Conservation (phyloP, 2,113 vertebrate species). For the Rhinoderma darwinii region DNA sequence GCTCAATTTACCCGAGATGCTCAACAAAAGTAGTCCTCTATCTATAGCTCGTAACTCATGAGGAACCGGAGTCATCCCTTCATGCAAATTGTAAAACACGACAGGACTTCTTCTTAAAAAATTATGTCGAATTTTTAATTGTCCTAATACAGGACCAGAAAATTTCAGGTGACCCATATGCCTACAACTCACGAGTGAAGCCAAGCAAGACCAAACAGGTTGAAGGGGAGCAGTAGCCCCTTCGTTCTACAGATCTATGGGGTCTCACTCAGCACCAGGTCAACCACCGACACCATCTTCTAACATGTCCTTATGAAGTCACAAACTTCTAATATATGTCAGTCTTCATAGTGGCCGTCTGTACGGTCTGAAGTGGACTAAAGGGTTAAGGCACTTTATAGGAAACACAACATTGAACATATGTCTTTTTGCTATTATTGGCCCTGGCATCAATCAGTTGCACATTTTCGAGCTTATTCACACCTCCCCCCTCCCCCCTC, state of each 20-base stretch:
- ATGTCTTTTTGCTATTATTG: neutral
- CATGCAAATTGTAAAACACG: no score
- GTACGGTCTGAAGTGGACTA: neutral
- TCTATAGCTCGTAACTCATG: neutral
- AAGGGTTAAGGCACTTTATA: slow-evolving; percentile 18
- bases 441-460: neutral
- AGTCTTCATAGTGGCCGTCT: neutral
- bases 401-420: neutral
- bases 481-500: neutral
- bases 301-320: neutral
- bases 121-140: no score
- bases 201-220: no score
- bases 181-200: no score
- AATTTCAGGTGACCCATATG: neutral
- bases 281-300: neutral
- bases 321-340: neutral
- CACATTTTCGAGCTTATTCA: neutral
- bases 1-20: neutral
- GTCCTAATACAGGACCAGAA: neutral
- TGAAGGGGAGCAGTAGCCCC: no score
- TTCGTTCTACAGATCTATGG: neutral
- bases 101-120: no score
- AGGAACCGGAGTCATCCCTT: neutral
- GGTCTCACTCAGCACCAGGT: no score
- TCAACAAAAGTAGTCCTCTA: neutral